Percentiles rank a stretch among this genome's conserved stretches.
These are phyloP conservation scores for Melanerpes formicivorus DNA, from an alignment of 2,113 vertebrate genomes.

Conservation along the genomic window DNA sequence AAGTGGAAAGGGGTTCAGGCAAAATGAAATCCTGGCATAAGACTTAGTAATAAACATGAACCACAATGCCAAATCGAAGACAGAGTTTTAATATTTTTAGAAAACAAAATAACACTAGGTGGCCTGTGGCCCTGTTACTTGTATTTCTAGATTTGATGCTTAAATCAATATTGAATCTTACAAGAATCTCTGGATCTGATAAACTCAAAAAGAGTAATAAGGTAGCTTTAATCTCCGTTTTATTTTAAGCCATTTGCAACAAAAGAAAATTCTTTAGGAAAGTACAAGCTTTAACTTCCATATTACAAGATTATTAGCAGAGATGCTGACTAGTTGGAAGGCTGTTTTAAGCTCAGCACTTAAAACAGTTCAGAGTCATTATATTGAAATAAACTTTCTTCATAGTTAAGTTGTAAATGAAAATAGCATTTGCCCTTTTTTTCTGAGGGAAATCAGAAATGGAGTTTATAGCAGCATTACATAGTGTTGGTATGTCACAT, in stretches of 20 bases:
- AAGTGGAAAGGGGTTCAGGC: constrained; percentile 57
- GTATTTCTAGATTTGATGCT: constrained; percentile 62
- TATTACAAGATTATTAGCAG: not conserved
- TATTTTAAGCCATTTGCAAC: constrained; percentile 42
- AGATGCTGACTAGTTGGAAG: constrained; percentile 30
- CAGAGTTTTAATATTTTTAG: constrained; percentile 68
- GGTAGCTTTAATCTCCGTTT: constrained; percentile 49
- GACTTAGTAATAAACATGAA: constrained; percentile 38
- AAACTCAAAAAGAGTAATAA: constrained; percentile 30
- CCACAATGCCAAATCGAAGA: constrained; percentile 71
- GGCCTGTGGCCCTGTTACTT: constrained; percentile 34
- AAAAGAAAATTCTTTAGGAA: constrained; percentile 20
- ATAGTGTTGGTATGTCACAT: constrained; percentile 54
- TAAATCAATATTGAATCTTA: constrained; percentile 3
- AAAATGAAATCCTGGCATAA: constrained; percentile 55
- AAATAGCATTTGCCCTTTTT: constrained; percentile 58
- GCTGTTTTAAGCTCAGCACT: constrained; percentile 58
- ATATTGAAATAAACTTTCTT: constrained; percentile 51
- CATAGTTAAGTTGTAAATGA: constrained; percentile 21
- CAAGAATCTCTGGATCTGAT: constrained; percentile 21
- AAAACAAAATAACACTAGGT: constrained; percentile 37
- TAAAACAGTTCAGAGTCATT: constrained; percentile 49
- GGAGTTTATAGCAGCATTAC: constrained; percentile 48
- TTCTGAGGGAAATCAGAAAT: constrained; percentile 34
- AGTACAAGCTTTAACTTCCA: constrained; percentile 30